Evolutionary conservation across 2,888 invertebrate genomes (phyloP), one percentile per base, ranked within the genome.

Genomic region (Polymixis flavicincta): DNA sequence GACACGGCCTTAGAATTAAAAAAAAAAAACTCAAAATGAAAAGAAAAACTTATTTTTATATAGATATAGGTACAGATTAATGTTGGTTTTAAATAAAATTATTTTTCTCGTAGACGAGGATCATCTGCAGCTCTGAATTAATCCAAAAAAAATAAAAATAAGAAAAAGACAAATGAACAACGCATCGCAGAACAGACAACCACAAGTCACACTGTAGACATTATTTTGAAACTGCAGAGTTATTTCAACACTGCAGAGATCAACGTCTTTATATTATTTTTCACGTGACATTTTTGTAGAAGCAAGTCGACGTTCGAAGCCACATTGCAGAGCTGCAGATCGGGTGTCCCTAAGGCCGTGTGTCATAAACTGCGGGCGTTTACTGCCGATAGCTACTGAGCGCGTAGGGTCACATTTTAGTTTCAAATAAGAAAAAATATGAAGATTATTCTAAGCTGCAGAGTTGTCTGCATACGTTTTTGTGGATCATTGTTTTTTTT

Each of bases 311-410:
- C 72, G 68, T 71, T 55, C 71, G 78, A 60, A 71, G 77, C 54
- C 75, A 59, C 73, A 57, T 67, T 68, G 73, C 83, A 80, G 83
- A 83, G 82, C 67, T 75, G 77, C 74, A 75, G 54, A 73, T 22
- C 72, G 74, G 37, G 71, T n/a, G 52, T 80, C 80, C 90, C 90
- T 90, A 90, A 90, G 92, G 93, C 94, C 94, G 90, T 90, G 85
- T 93, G 94, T 94, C 95, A 95, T 95, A 91, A 86, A 92, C 94
- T 95, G 95, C 95, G 94, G 93, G 94, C 82, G 71, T 67, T 71
- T 76, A 69, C 70, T 78, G 80, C 52, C 67, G 63, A 71, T 70
- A 48, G 2, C 48, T 61, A 66, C 37, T 69, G 76, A 75, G 76
- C 75, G 78, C 57, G 11, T 73, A 72, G 52, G 81, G 85, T 86